Evolutionary conservation across 2,797 vertebrate species (phyloP).

Genomic region (Thripadectes ignobilis): DNA sequence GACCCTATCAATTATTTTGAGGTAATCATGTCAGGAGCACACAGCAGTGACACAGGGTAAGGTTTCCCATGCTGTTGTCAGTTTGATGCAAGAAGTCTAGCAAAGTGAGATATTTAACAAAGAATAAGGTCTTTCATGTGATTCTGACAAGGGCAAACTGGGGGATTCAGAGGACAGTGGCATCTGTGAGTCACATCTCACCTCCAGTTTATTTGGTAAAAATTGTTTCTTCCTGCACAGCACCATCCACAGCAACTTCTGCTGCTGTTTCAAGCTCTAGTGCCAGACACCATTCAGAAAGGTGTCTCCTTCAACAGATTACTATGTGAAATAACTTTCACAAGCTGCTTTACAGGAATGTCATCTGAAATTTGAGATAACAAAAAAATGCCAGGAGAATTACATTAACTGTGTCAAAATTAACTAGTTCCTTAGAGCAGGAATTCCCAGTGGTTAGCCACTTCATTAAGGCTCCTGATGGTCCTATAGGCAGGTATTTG

Average conservation of each 20-base stretch:
- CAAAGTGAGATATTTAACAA: neutral
- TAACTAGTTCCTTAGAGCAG: neutral
- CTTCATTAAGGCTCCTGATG: fast-evolving
- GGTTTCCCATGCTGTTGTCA: neutral
- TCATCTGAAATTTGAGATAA: neutral
- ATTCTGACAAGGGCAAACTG: neutral
- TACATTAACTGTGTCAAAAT: fast-evolving
- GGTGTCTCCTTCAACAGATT: neutral
- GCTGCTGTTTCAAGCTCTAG: neutral
- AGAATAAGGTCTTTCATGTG: fast-evolving
- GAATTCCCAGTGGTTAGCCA: neutral
- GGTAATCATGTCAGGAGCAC: neutral
- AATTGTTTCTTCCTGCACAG: neutral
- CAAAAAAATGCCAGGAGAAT: neutral
- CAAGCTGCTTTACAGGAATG: neutral
- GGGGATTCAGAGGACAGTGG: neutral
- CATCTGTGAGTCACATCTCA: neutral
- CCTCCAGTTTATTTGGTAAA: neutral
- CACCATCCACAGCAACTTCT: neutral
- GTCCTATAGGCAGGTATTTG: neutral
- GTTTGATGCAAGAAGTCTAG: neutral
- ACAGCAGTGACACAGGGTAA: neutral
- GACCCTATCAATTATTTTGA: slow-evolving; percentile 32
- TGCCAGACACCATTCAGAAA: neutral
- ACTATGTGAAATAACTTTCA: neutral